Base-by-base conservation (phyloP, 2,888 invertebrate genomes). In the Polydesmus complanatus region DNA sequence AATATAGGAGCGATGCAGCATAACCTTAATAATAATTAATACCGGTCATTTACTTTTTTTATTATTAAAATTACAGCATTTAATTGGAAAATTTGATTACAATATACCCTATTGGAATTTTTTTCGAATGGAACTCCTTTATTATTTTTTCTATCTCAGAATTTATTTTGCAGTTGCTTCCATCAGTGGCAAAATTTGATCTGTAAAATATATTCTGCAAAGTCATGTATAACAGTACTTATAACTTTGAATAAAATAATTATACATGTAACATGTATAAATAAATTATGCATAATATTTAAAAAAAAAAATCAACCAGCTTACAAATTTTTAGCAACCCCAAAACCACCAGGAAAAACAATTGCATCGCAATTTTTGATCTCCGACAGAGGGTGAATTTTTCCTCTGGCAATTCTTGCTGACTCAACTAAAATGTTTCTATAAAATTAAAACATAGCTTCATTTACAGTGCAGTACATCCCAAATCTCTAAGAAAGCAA, bases 311-410 rank as follows among this genome's bases (percentile, higher is more conserved):
- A 25, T 49, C 54, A 26, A 62, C 68, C 48, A 56, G 67, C 78
- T 71, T 66, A 80, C 79, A 80, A 67, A 65, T 79, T 80, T 66
- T 79, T 78, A 2, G 78, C 80, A 27, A 74, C 78, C 2, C 80
- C 80, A 70, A 79, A 79, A 37, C 80, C 80, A 56, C 80, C 80
- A 23, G 80, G 80, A 64, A 81, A 74, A n/a, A 81, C 68, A 8
- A 80, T 72, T 14, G 77, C 80, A 69, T 73, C 76, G 22, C 67
- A 67, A 2, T 73, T 68, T 23, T 71, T 69, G 25, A 79, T 73
- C n/a, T 74, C 70, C 56, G 71, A 69, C 14, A 80, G 66, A 66
- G 73, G 67, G 64, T 69, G 63, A 68, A 76, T 66, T 65, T 70
- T 65, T 0, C 77, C 76, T 60, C 80, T 70, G 3, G 79, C 76